phyloP scores from a whole-genome alignment of 1,140 invertebrate species.

The Colletes gigas region DNA sequence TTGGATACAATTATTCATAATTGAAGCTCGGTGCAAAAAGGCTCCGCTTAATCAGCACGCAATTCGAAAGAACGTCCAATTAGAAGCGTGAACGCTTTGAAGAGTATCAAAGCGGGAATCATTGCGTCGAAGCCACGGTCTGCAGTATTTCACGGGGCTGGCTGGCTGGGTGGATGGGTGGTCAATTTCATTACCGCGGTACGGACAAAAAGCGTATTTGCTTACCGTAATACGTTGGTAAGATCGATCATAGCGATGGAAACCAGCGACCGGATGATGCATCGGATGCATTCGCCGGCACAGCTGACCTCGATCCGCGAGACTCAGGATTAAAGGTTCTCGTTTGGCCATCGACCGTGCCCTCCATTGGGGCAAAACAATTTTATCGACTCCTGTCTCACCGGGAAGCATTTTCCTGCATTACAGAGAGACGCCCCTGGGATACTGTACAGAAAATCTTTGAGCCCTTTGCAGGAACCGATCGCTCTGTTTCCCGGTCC shows the following conservation, averaged over 20 bases:
- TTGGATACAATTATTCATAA: too few relatives aligned
- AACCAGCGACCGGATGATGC: constrained; percentile 25
- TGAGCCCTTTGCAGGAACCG: constrained; percentile 17
- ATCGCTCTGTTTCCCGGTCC: constrained; percentile 14
- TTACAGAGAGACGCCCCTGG: constrained; percentile 19
- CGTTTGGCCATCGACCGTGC: constrained; percentile 32
- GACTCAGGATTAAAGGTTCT: constrained; percentile 39
- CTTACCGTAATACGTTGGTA: constrained; percentile 19
- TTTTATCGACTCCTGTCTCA: constrained; percentile 52
- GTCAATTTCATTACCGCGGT: constrained; percentile 19
- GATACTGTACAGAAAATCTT: constrained; percentile 23
- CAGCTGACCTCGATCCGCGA: constrained; percentile 39
- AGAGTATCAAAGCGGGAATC: not conserved
- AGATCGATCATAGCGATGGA: constrained; percentile 41
- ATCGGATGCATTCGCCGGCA: constrained; percentile 24
- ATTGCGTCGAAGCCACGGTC: not conserved
- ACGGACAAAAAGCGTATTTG: constrained; percentile 44
- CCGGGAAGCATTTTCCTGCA: constrained; percentile 35
- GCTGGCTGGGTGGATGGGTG: not conserved
- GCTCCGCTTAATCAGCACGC: too few relatives aligned
- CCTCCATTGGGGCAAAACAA: constrained; percentile 47
- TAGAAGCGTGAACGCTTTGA: too few relatives aligned
- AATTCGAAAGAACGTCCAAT: too few relatives aligned
- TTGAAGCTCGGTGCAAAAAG: too few relatives aligned
- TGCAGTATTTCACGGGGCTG: not conserved